phyloP scores from a whole-genome alignment of 2,888 invertebrate species.

The Parthenolecanium corni region DNA sequence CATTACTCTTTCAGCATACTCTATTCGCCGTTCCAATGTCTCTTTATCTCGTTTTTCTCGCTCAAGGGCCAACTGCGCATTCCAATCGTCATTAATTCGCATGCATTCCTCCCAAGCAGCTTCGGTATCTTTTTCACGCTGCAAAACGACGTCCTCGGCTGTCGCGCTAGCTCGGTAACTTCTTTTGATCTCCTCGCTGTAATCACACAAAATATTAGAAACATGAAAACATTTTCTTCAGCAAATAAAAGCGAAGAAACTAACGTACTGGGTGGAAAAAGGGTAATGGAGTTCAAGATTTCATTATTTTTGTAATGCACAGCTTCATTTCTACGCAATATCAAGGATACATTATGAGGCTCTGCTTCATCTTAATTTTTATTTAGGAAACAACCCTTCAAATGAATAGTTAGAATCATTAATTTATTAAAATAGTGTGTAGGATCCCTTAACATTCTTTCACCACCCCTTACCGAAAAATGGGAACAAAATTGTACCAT shows the following conservation, averaged over 20 bases:
- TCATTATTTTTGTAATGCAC: no score
- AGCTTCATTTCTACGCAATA: no score
- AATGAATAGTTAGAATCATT: no score
- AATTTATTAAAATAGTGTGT: no score
- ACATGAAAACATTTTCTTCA: not conserved
- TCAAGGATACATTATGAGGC: no score
- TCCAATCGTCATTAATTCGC: conserved; percentile 59
- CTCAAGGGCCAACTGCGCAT: conserved; percentile 47
- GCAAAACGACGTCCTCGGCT: conserved; percentile 33
- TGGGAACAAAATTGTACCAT: not conserved
- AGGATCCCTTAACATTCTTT: no score
- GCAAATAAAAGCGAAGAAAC: no score
- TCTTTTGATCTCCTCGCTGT: not conserved
- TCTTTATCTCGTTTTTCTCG: conserved; percentile 48
- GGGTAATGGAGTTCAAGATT: no score
- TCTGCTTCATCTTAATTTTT: no score
- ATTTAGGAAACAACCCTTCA: no score
- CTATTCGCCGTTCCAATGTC: conserved; percentile 42
- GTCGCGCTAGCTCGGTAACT: conserved; percentile 39
- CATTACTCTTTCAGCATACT: conserved; percentile 34
- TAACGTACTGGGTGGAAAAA: no score
- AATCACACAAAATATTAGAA: not conserved
- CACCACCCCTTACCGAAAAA: not conserved
- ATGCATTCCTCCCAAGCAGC: conserved; percentile 52
- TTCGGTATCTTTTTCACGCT: conserved; percentile 45